Percentiles rank a stretch among this genome's conserved stretches.
phyloP scores from a whole-genome alignment of 2,797 vertebrate species.

The Caiman crocodilus region DNA sequence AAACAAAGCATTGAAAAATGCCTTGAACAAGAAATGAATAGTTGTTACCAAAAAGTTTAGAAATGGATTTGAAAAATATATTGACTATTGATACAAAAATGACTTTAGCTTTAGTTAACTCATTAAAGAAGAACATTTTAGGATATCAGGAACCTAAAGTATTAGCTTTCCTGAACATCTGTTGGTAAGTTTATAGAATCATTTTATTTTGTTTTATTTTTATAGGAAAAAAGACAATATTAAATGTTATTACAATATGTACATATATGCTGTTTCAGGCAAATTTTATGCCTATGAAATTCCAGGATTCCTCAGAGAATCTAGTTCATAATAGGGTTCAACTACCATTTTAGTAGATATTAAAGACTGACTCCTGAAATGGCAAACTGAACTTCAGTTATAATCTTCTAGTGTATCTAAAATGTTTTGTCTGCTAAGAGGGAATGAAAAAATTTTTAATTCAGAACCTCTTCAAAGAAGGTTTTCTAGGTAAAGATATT shows the following conservation, averaged over 20 bases:
- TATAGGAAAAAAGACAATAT: neutral
- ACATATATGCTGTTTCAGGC: neutral
- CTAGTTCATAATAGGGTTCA: neutral
- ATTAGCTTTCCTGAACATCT: neutral
- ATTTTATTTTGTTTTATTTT: neutral
- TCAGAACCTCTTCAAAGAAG: neutral
- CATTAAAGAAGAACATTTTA: too few relatives aligned
- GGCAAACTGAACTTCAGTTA: neutral
- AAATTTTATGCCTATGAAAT: neutral
- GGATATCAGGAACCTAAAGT: neutral
- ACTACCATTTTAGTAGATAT: neutral
- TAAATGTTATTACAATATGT: neutral
- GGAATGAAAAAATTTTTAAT: neutral
- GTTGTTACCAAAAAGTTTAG: neutral
- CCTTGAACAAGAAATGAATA: neutral
- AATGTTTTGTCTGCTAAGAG: neutral
- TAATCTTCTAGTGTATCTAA: neutral
- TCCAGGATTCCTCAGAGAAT: neutral
- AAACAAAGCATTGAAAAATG: neutral
- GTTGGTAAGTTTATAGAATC: neutral
- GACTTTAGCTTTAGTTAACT: neutral
- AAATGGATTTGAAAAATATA: neutral
- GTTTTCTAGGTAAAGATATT: neutral
- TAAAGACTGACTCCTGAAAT: neutral
- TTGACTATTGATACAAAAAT: neutral